These are phyloP conservation scores for Eilema griseolum DNA, from an alignment of 2,888 invertebrate species.

Conservation along the genomic window DNA sequence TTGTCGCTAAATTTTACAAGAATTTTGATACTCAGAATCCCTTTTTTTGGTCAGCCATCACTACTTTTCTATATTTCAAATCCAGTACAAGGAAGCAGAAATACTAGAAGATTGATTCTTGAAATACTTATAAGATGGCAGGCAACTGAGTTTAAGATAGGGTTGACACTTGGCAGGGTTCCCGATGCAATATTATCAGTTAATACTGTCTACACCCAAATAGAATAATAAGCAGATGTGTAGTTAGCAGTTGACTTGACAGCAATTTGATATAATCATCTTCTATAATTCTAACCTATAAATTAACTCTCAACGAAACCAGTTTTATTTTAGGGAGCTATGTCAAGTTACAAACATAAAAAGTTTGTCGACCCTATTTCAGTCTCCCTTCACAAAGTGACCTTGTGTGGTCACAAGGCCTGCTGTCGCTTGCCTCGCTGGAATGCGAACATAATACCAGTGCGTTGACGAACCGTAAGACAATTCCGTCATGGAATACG, in stretches of 20 bases:
- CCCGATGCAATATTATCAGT: background rate
- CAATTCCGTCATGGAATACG: conserved; percentile 54
- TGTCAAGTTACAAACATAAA: conserved; percentile 35
- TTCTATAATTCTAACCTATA: background rate
- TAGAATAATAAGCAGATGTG: too few relatives aligned
- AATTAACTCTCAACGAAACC: background rate
- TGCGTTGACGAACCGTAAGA: conserved; percentile 69
- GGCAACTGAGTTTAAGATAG: background rate
- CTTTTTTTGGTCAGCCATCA: background rate
- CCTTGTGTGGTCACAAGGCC: conserved; percentile 80
- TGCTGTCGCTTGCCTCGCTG: conserved; percentile 73
- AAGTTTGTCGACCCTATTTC: conserved; percentile 56
- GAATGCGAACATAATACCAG: conserved; percentile 80
- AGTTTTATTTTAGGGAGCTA: conserved; percentile 28
- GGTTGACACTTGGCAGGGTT: background rate
- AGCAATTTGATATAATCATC: background rate
- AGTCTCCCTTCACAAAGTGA: conserved; percentile 79
- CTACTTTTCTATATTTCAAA: background rate
- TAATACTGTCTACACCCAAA: background rate
- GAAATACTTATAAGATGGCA: background rate
- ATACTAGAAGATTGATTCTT: background rate
- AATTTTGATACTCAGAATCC: background rate
- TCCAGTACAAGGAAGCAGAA: background rate
- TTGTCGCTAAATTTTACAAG: background rate
- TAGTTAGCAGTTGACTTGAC: too few relatives aligned